Conservation (phyloP, 2,888 invertebrate species). For the Lissonota sp. region DNA sequence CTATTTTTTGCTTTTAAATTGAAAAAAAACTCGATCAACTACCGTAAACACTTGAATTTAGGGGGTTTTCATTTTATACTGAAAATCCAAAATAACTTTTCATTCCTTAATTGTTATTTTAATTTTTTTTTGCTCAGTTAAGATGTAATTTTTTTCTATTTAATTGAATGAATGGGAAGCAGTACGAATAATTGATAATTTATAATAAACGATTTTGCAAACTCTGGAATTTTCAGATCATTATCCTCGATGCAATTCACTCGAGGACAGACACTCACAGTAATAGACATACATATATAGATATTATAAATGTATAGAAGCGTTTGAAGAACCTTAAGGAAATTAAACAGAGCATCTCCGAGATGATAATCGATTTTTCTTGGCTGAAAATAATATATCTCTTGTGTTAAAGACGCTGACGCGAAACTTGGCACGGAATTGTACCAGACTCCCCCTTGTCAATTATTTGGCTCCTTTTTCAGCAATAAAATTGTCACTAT, state of each 20-base stretch:
- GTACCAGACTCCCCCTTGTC: conserved; percentile 26
- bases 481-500: conserved; percentile 44
- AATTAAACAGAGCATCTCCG: conserved; percentile 42
- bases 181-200: too few relatives aligned
- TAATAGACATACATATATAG: background rate
- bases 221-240: too few relatives aligned
- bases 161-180: too few relatives aligned
- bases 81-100: too few relatives aligned
- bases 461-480: conserved; percentile 27
- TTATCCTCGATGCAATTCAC: background rate
- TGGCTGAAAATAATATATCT: conserved; percentile 27
- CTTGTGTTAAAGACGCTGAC: conserved; percentile 49
- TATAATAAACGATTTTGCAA: too few relatives aligned
- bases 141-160: background rate
- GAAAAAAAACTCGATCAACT: too few relatives aligned
- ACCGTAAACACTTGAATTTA: too few relatives aligned
- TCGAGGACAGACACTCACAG: background rate
- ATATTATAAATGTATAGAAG: conserved; percentile 10
- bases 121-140: background rate
- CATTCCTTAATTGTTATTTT: too few relatives aligned
- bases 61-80: too few relatives aligned
- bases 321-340: conserved; percentile 24
- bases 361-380: conserved; percentile 50
- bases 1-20: too few relatives aligned
- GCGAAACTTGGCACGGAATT: conserved; percentile 36